Percentiles rank a stretch among this genome's conserved stretches.
Evolutionary conservation across 2,113 vertebrate genomes (phyloP).

Genomic region (Sus scrofa): DNA sequence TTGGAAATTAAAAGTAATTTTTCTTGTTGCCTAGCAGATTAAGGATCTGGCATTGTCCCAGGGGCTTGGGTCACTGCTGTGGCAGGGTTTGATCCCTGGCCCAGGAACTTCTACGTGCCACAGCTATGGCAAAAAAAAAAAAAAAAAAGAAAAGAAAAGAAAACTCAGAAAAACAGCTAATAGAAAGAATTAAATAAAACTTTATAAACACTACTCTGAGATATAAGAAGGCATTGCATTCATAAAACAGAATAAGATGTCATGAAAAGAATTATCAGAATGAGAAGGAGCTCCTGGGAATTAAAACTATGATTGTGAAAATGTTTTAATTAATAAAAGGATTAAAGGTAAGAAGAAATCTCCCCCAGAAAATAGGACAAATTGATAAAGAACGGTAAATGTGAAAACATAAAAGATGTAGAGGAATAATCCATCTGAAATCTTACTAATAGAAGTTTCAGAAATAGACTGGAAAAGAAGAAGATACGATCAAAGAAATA

Average conservation of each 20-base stretch:
- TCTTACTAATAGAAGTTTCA: background rate
- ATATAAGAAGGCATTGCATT: background rate
- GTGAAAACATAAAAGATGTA: background rate
- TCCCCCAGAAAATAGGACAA: background rate
- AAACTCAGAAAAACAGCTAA: background rate
- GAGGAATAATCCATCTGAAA: background rate
- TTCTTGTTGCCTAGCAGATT: too few species aligned
- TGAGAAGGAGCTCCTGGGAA: background rate
- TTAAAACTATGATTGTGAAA: background rate
- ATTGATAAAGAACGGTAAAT: background rate
- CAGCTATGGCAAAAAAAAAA: too few species aligned
- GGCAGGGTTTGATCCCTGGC: too few species aligned
- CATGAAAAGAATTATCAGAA: background rate
- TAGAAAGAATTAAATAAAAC: conserved; percentile 1
- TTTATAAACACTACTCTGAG: background rate
- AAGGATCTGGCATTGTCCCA: too few species aligned
- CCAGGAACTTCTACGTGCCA: too few species aligned
- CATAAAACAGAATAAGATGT: background rate
- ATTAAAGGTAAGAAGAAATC: background rate
- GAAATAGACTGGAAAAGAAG: conserved; percentile 35
- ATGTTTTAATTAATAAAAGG: background rate
- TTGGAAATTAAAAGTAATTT: background rate
- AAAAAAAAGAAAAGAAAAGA: background rate
- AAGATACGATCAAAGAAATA: background rate
- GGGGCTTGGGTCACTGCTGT: too few species aligned